A percentile compares a stretch with the other conserved stretches of the same genome.
phyloP scores from a whole-genome alignment of 2,888 invertebrate species.

The Andrena bucephala region DNA sequence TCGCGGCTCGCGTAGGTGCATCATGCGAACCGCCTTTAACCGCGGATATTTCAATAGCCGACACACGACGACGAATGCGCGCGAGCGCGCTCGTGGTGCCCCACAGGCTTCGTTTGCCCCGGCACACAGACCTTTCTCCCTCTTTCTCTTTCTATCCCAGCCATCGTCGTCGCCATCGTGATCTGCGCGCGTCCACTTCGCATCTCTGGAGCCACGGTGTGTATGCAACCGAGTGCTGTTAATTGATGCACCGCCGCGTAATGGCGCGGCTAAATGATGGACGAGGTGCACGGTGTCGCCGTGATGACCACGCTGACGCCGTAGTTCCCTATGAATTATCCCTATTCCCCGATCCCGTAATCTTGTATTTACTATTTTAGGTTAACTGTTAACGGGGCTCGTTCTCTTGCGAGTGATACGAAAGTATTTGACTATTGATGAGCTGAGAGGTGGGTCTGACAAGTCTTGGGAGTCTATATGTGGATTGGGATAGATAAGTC shows the following conservation, averaged over 20 bases:
- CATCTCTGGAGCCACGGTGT: conserved; percentile 4
- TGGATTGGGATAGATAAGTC: no score
- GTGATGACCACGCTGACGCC: conserved; percentile 42
- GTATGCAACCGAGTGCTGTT: conserved; percentile 51
- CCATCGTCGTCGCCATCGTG: background rate
- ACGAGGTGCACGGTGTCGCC: conserved; percentile 52
- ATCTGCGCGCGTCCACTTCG: conserved; percentile 14
- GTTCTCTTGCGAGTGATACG: background rate
- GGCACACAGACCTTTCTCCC: conserved; percentile 77
- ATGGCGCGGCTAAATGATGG: conserved; percentile 69
- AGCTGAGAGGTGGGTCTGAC: no score
- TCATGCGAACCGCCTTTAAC: conserved; percentile 39
- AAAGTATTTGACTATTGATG: no score
- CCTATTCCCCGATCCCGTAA: background rate
- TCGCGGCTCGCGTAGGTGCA: conserved; percentile 42
- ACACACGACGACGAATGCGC: conserved; percentile 12
- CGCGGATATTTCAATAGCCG: conserved; percentile 55
- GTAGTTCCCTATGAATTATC: conserved; percentile 34
- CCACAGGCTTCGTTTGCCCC: conserved; percentile 70
- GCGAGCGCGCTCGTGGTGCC: conserved; percentile 50
- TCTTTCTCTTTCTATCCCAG: conserved; percentile 46
- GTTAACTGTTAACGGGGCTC: background rate
- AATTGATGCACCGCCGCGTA: conserved; percentile 74
- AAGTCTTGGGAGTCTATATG: no score
- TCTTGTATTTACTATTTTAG: background rate